Evolutionary conservation across 2,888 invertebrate genomes (phyloP), one percentile per base, ranked within the genome.

Genomic region (Choreutis nemorana): DNA sequence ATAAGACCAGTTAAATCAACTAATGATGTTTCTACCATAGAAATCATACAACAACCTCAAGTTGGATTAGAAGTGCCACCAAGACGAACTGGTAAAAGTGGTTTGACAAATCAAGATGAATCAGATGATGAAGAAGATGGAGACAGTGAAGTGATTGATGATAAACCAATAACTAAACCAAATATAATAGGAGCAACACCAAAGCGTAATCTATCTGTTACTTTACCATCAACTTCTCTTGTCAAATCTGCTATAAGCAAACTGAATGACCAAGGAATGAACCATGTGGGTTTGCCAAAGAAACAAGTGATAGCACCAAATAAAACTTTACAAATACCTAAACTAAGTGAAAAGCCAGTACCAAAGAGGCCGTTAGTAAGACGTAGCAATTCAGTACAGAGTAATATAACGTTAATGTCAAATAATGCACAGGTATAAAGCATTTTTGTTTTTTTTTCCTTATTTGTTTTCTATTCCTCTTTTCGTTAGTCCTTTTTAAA

Each of bases 301-400:
- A 72, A 72, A 29, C 72, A 70, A 57, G 60, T 70, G 18, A 79
- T 80, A 34, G 35, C 66, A 23, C 77, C 79, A 48, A 72, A 70
- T 49, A 75, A 67, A 46, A 68, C 71, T 1, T 54, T 80, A 43
- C 79, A 80, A 60, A 79, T 80, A 66, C 80, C 80, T 57, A 79
- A 79, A 48, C 39, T 80, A 28, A 45, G 57, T 18, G 78, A 79
- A 40, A 78, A 72, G 43, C 80, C 80, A 2, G 58, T 80, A 45
- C 80, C 80, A 58, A 80, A 77, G 61, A 64, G 60, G 42, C 62
- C 60, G 32, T 44, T 66, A 34, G 55, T 75, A 18, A 64, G 58
- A 50, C 68, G 77, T 48, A 75, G 78, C 46, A 65, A 71, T 44
- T 78, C 78, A 6, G 72, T 73, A 26, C 72, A 73, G 48, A 66